Evolutionary conservation across 1,140 invertebrate species (phyloP).

Genomic region (Myzus persicae): DNA sequence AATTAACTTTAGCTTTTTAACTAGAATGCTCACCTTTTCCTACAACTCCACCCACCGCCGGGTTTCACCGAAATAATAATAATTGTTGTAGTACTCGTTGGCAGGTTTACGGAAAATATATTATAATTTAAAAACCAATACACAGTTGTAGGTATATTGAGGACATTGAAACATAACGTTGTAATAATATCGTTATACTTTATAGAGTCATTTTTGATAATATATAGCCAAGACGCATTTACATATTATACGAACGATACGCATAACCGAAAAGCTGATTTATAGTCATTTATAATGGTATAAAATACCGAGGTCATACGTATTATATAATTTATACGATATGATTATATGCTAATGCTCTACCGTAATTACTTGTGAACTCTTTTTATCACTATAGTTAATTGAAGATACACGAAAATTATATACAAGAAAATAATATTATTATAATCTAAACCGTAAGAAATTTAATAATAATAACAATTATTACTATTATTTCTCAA

Average conservation of each 20-base stretch:
- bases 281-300: constrained; percentile 9
- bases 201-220: background rate
- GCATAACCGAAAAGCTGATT: background rate
- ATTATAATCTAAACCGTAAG: background rate
- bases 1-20: too few species aligned
- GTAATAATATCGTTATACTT: background rate
- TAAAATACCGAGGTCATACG: background rate
- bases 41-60: background rate
- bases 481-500: background rate
- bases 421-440: background rate
- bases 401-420: background rate
- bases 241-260: background rate
- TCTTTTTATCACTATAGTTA: background rate
- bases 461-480: background rate
- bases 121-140: background rate
- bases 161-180: background rate
- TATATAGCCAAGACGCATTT: background rate
- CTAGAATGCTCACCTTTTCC: too few species aligned
- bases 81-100: background rate
- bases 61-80: background rate
- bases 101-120: background rate
- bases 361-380: constrained; percentile 30
- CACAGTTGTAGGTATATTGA: background rate
- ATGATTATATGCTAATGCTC: background rate
- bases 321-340: background rate